Evolutionary conservation across 1,140 invertebrate species (phyloP), one percentile per base, ranked within the genome.

Genomic region (Bombus pyrosoma): DNA sequence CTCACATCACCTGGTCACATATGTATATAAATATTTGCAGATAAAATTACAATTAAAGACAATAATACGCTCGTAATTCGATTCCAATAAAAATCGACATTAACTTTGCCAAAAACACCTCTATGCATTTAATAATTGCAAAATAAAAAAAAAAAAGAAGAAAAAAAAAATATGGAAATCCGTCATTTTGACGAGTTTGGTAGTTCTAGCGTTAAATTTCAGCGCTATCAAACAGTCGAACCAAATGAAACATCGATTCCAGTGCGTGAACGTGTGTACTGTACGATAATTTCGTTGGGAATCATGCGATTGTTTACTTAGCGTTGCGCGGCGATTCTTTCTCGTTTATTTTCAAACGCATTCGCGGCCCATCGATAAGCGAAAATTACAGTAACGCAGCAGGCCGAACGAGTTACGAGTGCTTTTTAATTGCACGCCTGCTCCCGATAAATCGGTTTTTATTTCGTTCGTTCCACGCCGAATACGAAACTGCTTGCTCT

Each of bases 391-490:
- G 53, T 43, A 64, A 78, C 75, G 57, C 57, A 43, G n/a, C 37
- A 37, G n/a, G 22, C 68, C 69, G 69, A 47, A 41, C 80, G 69
- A 78, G 75, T 78, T 41, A 66, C 75, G 75, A 78, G 75, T 78
- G 75, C 75, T 74, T 82, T 82, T 82, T 82, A 82, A 82, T 82
- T 59, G 80, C 53, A 34, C 80, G 59, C 75, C 39, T 41, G 69
- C 39, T 32, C 53, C 41, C 53, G 80, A 74, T 74, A 72, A 82
- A 82, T 82, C 80, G 53, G 71, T 64, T 81, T 74, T 72, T 73
- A 59, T 82, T 81, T 82, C 75, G 59, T 62, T 74, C 53, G 80
- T 59, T 71, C 34, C 43, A 6, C 37, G 28, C 47, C 28, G 57
- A 10, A 77, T 64, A 64, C 28, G 75, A 37, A 41, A 41, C 57